Conservation (phyloP, 2,113 vertebrate species). For the Mustelus asterias region DNA sequence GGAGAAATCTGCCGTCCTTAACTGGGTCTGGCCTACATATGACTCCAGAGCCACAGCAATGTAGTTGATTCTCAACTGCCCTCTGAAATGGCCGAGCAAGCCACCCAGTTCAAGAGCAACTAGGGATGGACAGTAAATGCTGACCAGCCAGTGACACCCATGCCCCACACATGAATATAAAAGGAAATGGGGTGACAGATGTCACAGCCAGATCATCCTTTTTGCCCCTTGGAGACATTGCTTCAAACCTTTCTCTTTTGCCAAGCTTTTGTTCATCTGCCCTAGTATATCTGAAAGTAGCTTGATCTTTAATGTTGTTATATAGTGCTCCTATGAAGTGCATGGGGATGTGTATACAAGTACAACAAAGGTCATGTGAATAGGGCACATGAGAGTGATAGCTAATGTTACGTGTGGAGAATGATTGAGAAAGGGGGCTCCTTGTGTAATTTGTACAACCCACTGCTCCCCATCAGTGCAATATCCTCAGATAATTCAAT, state of each 20-base stretch:
- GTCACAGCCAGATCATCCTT: background rate
- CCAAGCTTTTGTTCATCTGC: background rate
- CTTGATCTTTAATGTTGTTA: background rate
- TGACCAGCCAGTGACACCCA: too few species aligned
- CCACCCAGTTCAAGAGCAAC: too few species aligned
- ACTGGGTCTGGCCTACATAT: too few species aligned
- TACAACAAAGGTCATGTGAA: background rate
- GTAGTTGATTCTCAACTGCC: too few species aligned
- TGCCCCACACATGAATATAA: too few species aligned
- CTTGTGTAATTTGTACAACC: background rate
- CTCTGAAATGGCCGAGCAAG: too few species aligned
- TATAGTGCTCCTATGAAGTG: background rate
- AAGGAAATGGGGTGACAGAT: too few species aligned
- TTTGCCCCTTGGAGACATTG: background rate
- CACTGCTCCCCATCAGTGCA: background rate
- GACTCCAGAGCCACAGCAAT: too few species aligned
- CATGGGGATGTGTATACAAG: too few species aligned
- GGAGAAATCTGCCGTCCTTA: too few species aligned
- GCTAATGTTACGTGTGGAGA: background rate
- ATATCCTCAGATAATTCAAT: background rate
- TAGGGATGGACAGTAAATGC: too few species aligned
- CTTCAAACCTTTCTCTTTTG: background rate
- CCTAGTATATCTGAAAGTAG: background rate
- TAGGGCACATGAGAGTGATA: too few species aligned
- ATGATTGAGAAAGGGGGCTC: background rate